These are phyloP conservation scores for Orchesellides sinensis DNA, from an alignment of 2,888 invertebrate species.

Conservation along the genomic window DNA sequence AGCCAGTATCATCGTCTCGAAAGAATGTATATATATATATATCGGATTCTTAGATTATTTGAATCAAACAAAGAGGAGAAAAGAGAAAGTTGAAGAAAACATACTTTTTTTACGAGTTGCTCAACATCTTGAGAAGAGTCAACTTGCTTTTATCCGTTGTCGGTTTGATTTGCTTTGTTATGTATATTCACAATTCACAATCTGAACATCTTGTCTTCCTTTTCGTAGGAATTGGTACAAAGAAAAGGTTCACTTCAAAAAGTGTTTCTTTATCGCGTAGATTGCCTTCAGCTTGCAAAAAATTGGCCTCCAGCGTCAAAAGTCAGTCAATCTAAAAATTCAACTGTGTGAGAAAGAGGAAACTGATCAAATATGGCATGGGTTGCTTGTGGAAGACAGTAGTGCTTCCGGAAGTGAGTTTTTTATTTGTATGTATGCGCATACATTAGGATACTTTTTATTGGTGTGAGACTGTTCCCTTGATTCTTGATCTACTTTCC, in stretches of 20 bases:
- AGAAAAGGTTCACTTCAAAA: neutral
- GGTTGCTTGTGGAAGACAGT: neutral
- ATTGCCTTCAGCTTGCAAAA: neutral
- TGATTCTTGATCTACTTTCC: constrained; percentile 12
- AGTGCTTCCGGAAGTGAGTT: too few relatives aligned
- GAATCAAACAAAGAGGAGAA: neutral
- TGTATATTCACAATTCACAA: neutral
- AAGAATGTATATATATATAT: neutral
- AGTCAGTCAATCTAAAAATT: too few relatives aligned
- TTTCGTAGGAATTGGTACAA: neutral
- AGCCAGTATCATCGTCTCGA: neutral
- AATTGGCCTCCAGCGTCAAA: neutral
- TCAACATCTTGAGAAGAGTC: neutral
- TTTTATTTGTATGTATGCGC: neutral
- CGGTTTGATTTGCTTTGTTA: neutral
- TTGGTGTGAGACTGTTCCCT: constrained; percentile 1
- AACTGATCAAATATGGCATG: neutral
- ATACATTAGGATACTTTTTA: neutral
- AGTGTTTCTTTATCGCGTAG: neutral
- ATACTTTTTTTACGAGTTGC: neutral
- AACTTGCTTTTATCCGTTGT: neutral
- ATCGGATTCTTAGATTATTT: neutral
- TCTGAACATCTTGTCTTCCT: neutral
- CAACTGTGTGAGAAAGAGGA: neutral
- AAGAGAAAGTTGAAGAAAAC: neutral